Evolutionary conservation across 2,113 vertebrate genomes (phyloP), one percentile per base, ranked within the genome.

Genomic region (Sclerurus mexicanus): DNA sequence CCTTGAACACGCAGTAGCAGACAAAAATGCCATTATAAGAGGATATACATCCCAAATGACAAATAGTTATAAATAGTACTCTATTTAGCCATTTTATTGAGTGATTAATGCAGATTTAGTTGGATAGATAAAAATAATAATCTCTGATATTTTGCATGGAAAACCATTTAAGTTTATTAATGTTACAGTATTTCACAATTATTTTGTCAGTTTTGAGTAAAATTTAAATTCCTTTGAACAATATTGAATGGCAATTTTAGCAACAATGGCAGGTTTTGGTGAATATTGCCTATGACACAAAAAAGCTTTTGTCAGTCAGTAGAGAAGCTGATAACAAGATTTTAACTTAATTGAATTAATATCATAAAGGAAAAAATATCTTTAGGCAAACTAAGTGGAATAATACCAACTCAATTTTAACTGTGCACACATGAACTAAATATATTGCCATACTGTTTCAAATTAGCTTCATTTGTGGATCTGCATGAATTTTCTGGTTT

Each of bases 201-300:
- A 14, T 83, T 56, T 66, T 66, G 39, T 91, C 49, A 30, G 33
- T 85, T 73, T 85, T 75, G 20, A 87, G 63, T 49, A 83, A 93
- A 91, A 83, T 85, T 37, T 77, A 87, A n/a, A 67, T 95, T 64
- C 40, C 2, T 90, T 22, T 75, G 23, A 62, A 22, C 16, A 52
- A 17, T 58, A 62, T 56, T 85, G 23, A 95, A 84, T 1, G 8
- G 1, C 4, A 73, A 33, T 39, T 5, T 58, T 76, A 93, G 73
- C 95, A 96, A 96, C 55, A 95, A 95, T 64, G 75, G 40, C 86
- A 97, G 72, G 58, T 53, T 85, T 91, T 80, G 19, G 55, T 77
- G 44, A 90, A 63, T 77, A 83, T 83, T 80, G 9, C n/a, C 23
- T 71, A 35, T 66, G 63, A 82, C 19, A 62, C 17, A 46, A n/a